These are phyloP conservation scores for Hycleus phaleratus DNA, from an alignment of 1,140 invertebrate genomes.

Conservation along the genomic window DNA sequence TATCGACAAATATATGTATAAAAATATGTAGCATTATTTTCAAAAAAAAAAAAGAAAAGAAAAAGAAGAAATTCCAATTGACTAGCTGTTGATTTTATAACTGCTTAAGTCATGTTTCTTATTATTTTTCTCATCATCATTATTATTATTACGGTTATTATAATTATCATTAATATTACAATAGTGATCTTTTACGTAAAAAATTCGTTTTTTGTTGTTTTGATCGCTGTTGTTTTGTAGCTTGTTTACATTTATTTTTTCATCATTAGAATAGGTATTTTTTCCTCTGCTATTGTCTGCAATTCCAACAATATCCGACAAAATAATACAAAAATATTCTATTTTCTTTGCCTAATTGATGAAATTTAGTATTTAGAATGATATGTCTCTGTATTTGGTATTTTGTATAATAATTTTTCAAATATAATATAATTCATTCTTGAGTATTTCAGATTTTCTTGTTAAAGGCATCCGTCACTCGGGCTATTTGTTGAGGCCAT, in stretches of 20 bases:
- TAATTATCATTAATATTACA: too few relatives aligned
- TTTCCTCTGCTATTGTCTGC: background rate
- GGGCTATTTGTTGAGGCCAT: too few relatives aligned
- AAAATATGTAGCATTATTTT: conserved; percentile 1
- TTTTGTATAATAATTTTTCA: conserved; percentile 33
- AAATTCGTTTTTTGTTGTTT: too few relatives aligned
- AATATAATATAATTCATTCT: conserved; percentile 11
- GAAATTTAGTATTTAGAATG: background rate
- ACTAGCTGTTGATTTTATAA: conserved; percentile 27
- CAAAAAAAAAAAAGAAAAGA: too few relatives aligned
- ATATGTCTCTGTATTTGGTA: conserved; percentile 13
- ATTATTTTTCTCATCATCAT: background rate
- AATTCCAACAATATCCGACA: too few relatives aligned
- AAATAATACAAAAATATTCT: background rate
- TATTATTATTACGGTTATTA: background rate
- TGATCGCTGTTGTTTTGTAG: too few relatives aligned
- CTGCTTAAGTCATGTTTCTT: conserved; percentile 15
- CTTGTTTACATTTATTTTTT: background rate
- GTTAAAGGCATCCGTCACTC: too few relatives aligned
- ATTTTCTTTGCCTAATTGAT: background rate
- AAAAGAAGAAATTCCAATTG: background rate
- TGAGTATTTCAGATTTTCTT: too few relatives aligned
- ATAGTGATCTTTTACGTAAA: too few relatives aligned
- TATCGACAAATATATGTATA: background rate
- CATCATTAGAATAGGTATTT: background rate